These are phyloP conservation scores for Mystacornis crossleyi DNA, from an alignment of 2,113 vertebrate species.

Conservation along the genomic window DNA sequence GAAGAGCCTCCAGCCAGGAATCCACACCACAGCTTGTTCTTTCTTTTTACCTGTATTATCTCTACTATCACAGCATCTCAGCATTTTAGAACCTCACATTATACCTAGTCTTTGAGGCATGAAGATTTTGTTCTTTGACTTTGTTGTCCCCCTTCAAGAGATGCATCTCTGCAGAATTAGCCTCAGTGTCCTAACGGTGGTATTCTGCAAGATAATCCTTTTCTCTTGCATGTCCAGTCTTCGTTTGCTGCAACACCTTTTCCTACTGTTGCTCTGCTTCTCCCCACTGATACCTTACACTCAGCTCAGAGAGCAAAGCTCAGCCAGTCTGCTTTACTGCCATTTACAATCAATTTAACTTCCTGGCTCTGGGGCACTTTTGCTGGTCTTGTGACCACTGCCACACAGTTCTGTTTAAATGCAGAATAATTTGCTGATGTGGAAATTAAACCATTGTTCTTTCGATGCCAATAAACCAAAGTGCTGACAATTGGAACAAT, in stretches of 20 bases:
- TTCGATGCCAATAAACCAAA: background rate
- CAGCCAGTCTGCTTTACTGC: background rate
- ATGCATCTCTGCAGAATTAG: background rate
- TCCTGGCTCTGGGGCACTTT: slow-evolving; percentile 23
- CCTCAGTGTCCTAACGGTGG: background rate
- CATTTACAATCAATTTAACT: background rate
- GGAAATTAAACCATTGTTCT: slow-evolving; percentile 33
- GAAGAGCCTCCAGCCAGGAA: background rate
- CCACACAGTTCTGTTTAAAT: background rate
- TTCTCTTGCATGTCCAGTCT: background rate
- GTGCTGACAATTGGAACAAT: background rate
- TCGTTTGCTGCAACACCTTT: background rate
- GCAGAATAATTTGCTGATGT: slow-evolving; percentile 11
- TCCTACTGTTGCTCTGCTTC: background rate
- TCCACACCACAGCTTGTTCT: background rate
- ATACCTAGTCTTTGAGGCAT: background rate
- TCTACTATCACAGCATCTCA: background rate
- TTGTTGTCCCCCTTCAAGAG: background rate
- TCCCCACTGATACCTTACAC: background rate
- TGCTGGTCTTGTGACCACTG: background rate
- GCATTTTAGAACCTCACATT: background rate
- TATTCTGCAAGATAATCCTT: background rate
- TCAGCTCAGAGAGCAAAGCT: background rate
- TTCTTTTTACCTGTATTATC: background rate
- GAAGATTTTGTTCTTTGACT: background rate